These are phyloP conservation scores for Girardinus metallicus DNA, from an alignment of 2,797 vertebrate species.

Conservation along the genomic window DNA sequence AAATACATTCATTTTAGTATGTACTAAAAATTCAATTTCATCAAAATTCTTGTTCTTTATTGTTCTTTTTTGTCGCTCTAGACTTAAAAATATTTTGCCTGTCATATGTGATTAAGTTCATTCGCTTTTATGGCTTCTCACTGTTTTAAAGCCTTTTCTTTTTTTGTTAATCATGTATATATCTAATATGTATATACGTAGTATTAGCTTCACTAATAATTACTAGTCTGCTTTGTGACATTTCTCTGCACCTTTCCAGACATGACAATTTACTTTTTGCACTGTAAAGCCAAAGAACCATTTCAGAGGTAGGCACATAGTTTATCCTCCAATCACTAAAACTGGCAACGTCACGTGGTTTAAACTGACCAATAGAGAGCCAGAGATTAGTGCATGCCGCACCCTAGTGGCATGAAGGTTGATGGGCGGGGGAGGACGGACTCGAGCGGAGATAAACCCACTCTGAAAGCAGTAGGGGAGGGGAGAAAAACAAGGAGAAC, in stretches of 20 bases:
- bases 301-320: conserved; percentile 3
- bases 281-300: background rate
- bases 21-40: too few species aligned
- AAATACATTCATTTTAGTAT: too few species aligned
- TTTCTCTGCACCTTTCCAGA: background rate
- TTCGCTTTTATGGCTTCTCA: too few species aligned
- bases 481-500: conserved; percentile 57
- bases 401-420: conserved; percentile 66
- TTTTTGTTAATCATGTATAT: too few species aligned
- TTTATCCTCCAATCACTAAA: conserved; percentile 35
- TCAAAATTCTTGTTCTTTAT: too few species aligned
- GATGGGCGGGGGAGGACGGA: conserved; percentile 69
- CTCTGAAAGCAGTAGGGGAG: conserved; percentile 44
- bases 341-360: conserved; percentile 8
- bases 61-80: too few species aligned
- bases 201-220: background rate
- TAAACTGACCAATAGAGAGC: conserved; percentile 39
- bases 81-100: too few species aligned
- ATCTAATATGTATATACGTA: too few species aligned
- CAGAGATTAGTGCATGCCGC: conserved; percentile 61
- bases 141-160: too few species aligned
- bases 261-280: background rate
- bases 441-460: conserved; percentile 61
- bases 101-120: too few species aligned
- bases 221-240: background rate